Conservation (phyloP, 2,797 vertebrate genomes). For the Tarsius wallacei region DNA sequence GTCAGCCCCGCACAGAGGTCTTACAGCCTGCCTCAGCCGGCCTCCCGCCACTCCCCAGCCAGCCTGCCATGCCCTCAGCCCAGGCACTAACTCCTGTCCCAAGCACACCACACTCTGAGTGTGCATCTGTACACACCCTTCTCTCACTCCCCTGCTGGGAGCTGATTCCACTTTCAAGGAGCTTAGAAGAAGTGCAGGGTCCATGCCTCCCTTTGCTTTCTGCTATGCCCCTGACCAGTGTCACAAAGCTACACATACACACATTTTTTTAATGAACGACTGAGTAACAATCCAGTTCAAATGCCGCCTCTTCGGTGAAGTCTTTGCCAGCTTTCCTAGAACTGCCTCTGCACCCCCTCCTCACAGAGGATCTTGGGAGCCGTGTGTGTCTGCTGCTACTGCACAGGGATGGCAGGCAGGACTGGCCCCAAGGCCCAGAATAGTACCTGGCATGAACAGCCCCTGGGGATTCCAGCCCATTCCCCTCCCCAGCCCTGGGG, state of each 20-base stretch:
- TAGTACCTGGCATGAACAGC: not conserved
- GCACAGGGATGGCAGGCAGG: not conserved
- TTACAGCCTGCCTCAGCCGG: not conserved
- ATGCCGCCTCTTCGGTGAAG: not conserved
- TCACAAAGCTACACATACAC: not conserved
- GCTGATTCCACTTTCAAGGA: not conserved
- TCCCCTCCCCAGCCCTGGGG: rapidly evolving
- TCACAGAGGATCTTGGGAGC: not conserved
- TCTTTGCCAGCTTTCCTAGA: not conserved
- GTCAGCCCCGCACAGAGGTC: not conserved
- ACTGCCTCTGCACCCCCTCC: not conserved
- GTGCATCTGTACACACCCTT: not conserved
- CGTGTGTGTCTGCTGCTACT: not conserved
- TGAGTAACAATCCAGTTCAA: not conserved
- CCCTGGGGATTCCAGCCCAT: rapidly evolving
- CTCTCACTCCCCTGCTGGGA: not conserved
- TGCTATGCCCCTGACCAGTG: not conserved
- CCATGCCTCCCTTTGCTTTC: not conserved
- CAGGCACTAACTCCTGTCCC: too few species aligned
- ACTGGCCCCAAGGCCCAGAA: too few species aligned
- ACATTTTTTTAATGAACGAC: not conserved
- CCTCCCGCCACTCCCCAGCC: not conserved
- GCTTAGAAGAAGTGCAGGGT: not conserved
- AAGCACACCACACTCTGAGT: not conserved
- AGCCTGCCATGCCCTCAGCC: rapidly evolving